Conservation (phyloP, 2,797 vertebrate genomes). For the Gephyroberyx darwinii region DNA sequence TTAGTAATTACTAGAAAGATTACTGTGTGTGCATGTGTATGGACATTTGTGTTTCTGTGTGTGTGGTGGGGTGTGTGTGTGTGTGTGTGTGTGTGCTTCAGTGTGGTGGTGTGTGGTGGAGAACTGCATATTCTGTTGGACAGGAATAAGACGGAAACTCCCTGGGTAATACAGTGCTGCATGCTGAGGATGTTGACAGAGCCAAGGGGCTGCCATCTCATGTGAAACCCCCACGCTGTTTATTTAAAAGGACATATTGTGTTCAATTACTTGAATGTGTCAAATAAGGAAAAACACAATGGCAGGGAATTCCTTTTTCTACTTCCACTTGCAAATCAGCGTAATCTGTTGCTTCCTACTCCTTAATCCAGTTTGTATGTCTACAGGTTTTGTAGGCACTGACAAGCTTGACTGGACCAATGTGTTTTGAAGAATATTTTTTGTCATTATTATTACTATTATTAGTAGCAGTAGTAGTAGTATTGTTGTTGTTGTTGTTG, state of each 20-base stretch:
- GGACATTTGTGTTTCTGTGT: too few species aligned
- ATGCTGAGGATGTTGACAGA: constrained; percentile 39
- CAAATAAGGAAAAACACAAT: constrained; percentile 1
- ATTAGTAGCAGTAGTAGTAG: too few species aligned
- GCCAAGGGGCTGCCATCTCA: not conserved
- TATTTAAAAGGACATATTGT: constrained; percentile 1
- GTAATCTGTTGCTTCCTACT: too few species aligned
- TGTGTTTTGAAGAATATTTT: too few species aligned
- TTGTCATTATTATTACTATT: too few species aligned
- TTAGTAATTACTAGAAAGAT: too few species aligned
- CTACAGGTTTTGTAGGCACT: too few species aligned
- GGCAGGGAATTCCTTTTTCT: not conserved
- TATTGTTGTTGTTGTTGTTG: too few species aligned
- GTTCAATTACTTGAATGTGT: constrained; percentile 16
- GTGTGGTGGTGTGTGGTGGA: too few species aligned
- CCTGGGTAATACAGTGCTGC: constrained; percentile 53
- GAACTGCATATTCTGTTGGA: constrained; percentile 18
- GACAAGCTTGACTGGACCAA: too few species aligned
- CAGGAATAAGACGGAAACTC: constrained; percentile 69
- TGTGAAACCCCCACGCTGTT: constrained; percentile 16
- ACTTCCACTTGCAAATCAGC: not conserved
- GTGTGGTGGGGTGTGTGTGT: constrained; percentile 3
- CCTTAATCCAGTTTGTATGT: too few species aligned
- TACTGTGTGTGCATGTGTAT: too few species aligned
- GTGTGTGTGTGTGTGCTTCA: not conserved